These are phyloP conservation scores for Tetragnatha montana DNA, from an alignment of 2,888 invertebrate species.

Conservation along the genomic window DNA sequence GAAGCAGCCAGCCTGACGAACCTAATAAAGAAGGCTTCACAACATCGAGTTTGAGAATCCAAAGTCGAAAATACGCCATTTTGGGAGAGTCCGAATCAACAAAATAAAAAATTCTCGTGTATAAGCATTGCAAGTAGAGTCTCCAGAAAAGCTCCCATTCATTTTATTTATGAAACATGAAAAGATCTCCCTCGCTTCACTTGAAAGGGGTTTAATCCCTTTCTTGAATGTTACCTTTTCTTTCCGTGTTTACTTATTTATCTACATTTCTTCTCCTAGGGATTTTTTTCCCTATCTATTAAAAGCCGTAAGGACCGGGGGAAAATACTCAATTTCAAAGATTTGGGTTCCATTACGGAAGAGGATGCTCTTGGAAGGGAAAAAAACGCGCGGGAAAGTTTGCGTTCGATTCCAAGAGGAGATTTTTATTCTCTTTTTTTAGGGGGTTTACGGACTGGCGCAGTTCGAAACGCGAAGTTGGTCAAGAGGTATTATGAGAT, in stretches of 20 bases:
- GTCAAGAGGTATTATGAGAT: background rate
- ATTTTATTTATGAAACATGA: background rate
- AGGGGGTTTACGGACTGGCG: background rate
- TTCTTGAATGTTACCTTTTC: background rate
- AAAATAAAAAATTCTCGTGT: background rate
- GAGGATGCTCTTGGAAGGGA: background rate
- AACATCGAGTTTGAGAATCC: background rate
- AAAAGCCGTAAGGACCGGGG: background rate
- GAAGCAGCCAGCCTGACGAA: background rate
- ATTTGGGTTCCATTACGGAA: conserved; percentile 3
- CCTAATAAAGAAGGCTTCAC: background rate
- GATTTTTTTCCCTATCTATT: background rate
- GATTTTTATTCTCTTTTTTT: conserved; percentile 3
- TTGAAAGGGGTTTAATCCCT: conserved; percentile 14
- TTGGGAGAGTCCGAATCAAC: background rate
- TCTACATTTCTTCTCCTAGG: background rate
- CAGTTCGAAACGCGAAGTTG: background rate
- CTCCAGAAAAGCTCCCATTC: background rate
- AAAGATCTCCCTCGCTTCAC: background rate
- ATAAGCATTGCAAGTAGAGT: background rate
- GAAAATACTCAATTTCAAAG: background rate
- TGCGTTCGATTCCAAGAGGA: background rate
- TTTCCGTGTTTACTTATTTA: background rate
- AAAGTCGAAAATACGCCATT: background rate
- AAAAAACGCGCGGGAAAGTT: background rate